A percentile compares a stretch with the other conserved stretches of the same genome.
Evolutionary conservation across 2,113 vertebrate species (phyloP).

Genomic region (Anthoscopus minutus): DNA sequence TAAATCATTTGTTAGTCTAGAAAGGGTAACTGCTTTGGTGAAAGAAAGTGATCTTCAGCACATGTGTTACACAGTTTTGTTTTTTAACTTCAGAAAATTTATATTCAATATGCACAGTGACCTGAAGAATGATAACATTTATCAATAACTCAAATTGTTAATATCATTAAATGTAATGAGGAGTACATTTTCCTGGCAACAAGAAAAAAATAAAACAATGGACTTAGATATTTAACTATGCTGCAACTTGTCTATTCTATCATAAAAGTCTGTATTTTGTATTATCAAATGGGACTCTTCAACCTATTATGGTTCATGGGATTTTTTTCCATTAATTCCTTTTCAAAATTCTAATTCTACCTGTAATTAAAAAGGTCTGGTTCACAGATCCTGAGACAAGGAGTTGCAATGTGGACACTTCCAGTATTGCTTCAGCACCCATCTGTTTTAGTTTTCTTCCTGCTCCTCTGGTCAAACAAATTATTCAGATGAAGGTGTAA

Average conservation of each 20-base stretch:
- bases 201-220: not conserved
- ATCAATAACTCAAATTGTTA: not conserved
- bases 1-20: not conserved
- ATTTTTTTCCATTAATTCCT: not conserved
- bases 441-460: not conserved
- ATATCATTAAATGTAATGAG: not conserved
- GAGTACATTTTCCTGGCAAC: not conserved
- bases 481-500: not conserved
- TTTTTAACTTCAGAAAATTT: not conserved
- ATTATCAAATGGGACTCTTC: not conserved
- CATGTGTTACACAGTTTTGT: not conserved
- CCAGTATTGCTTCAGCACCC: not conserved
- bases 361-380: not conserved
- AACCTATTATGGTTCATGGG: accelerated
- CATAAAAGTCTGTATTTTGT: not conserved
- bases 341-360: not conserved
- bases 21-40: not conserved
- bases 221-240: not conserved
- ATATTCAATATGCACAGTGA: not conserved
- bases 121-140: not conserved
- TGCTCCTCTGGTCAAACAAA: not conserved
- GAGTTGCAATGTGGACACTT: not conserved
- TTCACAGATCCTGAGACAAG: not conserved
- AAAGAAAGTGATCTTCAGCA: not conserved
- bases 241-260: not conserved